Conservation (phyloP, 1,140 invertebrate species). For the Mizuhopecten yessoensis region DNA sequence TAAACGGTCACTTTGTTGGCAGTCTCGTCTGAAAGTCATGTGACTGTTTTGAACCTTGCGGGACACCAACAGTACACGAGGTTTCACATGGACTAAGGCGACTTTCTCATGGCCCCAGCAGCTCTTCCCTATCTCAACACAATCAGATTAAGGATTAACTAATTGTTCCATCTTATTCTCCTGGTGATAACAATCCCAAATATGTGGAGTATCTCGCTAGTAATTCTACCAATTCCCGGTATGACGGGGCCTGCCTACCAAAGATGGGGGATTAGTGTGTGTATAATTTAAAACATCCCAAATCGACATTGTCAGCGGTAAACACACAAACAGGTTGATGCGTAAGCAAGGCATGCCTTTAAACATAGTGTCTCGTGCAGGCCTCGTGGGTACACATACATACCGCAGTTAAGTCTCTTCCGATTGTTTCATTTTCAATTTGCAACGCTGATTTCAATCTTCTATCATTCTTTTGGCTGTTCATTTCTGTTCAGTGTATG, state of each 20-base stretch:
- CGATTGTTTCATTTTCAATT: too few relatives aligned
- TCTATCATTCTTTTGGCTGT: too few relatives aligned
- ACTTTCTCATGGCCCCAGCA: neutral
- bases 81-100: neutral
- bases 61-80: neutral
- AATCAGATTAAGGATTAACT: slow-evolving; percentile 10
- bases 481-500: too few relatives aligned
- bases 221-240: neutral
- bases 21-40: neutral
- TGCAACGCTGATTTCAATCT: too few relatives aligned
- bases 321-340: neutral
- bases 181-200: neutral
- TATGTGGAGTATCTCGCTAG: neutral
- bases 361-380: too few relatives aligned
- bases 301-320: neutral
- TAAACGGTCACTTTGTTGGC: neutral
- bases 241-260: neutral
- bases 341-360: too few relatives aligned
- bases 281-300: neutral
- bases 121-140: neutral
- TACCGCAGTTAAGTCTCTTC: too few relatives aligned
- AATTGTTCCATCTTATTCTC: neutral
- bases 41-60: neutral
- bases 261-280: neutral
- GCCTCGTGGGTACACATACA: too few relatives aligned